Evolutionary conservation across 2,888 invertebrate species (phyloP).

Genomic region (Cyclophora albipunctata): DNA sequence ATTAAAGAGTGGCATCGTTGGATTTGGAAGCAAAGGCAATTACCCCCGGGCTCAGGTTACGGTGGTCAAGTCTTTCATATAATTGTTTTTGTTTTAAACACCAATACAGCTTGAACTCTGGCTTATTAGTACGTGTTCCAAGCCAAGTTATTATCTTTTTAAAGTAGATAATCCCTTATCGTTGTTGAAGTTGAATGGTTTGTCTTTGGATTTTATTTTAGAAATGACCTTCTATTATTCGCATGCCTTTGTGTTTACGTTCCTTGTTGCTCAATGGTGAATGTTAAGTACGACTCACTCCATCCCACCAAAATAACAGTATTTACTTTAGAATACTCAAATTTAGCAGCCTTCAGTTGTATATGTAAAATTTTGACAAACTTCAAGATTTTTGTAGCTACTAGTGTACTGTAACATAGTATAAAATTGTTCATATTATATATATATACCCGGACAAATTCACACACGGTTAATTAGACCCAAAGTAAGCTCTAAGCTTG

Average conservation of each 20-base stretch:
- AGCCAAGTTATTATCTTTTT: not conserved
- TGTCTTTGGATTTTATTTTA: not conserved
- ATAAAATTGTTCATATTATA: no score
- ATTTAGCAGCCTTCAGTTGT: slow-evolving; percentile 1
- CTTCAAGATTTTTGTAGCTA: no score
- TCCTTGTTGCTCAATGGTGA: not conserved
- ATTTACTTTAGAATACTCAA: slow-evolving; percentile 1
- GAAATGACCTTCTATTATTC: not conserved
- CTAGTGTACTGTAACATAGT: no score
- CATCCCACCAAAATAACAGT: not conserved
- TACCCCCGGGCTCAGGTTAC: slow-evolving; percentile 11
- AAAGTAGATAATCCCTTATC: not conserved
- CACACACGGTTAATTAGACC: no score
- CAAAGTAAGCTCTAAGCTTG: no score
- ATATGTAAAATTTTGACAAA: no score
- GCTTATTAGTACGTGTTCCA: slow-evolving; percentile 9
- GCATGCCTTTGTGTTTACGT: not conserved
- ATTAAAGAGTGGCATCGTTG: slow-evolving; percentile 4
- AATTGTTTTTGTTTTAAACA: slow-evolving; percentile 16
- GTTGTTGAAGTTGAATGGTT: not conserved
- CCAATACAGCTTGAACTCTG: slow-evolving; percentile 14
- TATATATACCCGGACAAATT: no score
- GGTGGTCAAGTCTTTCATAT: slow-evolving; percentile 10
- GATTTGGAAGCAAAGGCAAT: slow-evolving; percentile 10
- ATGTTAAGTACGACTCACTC: not conserved